A percentile compares a stretch with the other conserved stretches of the same genome.
phyloP scores from a whole-genome alignment of 2,797 vertebrate species.

The Sebastes steindachneri region DNA sequence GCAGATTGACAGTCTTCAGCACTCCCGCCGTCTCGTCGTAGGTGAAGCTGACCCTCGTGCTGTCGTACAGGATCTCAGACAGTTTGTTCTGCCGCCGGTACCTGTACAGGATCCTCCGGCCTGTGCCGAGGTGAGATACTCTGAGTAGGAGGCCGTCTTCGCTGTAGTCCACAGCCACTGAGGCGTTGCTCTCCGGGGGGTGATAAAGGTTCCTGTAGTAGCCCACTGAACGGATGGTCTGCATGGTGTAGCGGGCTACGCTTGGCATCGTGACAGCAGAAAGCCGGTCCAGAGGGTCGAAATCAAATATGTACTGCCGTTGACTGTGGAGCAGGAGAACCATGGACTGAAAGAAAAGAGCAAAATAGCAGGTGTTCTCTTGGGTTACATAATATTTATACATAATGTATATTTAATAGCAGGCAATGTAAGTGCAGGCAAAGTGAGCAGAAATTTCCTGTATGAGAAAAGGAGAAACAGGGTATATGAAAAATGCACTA shows the following conservation, averaged over 20 bases:
- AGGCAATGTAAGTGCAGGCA: background rate
- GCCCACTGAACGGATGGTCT: constrained; percentile 96
- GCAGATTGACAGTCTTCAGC: constrained; percentile 97
- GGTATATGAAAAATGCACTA: constrained; percentile 40
- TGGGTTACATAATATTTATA: constrained; percentile 35
- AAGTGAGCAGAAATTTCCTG: constrained; percentile 11
- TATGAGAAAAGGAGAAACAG: constrained; percentile 25
- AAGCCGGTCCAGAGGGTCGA: constrained; percentile 93
- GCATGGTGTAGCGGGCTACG: constrained; percentile 97
- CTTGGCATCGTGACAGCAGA: constrained; percentile 98
- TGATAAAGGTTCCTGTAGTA: constrained; percentile 99
- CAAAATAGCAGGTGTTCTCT: constrained; percentile 30
- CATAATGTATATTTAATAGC: constrained; percentile 41
- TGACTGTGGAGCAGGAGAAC: constrained; percentile 98
- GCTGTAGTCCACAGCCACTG: constrained; percentile 95
- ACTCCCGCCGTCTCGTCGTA: constrained; percentile 97
- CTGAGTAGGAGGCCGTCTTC: constrained; percentile 95
- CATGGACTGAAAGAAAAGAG: constrained; percentile 88
- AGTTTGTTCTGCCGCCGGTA: constrained; percentile 95
- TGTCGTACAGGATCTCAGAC: constrained; percentile 96
- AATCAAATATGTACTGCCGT: constrained; percentile 98
- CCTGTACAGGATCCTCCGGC: constrained; percentile 93
- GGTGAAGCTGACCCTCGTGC: constrained; percentile 97
- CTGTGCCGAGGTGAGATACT: constrained; percentile 93
- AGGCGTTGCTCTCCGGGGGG: constrained; percentile 97